Base-by-base conservation (phyloP, 1,140 invertebrate genomes). In the Sinella curviseta region DNA sequence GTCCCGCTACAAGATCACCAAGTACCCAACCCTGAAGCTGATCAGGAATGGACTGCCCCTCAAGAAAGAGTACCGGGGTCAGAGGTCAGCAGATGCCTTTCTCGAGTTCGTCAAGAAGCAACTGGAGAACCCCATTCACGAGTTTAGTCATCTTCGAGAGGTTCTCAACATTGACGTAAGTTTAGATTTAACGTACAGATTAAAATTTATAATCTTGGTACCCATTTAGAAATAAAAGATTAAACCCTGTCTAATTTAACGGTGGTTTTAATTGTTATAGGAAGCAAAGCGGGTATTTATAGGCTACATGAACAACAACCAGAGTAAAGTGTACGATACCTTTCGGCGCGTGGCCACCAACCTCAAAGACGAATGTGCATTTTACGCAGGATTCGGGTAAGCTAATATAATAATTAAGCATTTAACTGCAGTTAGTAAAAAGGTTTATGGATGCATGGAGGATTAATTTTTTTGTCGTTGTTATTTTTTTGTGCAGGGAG, bases 21-120 rank as follows among this genome's bases (percentile, higher is more conserved):
- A 99, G 89, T 99, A 99, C 89, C 98, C 98, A 30, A 99, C 98
- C 20, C 87, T 99, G 39, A 99, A 99, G 89, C 87, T 99, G 26
- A 94, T 99, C 85, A 90, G 95, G 35, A 97, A 97, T 91, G 98
- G 98, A 0, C 91, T 97, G 84, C 90, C 95, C 12, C 91, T 93
- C 0, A 99, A 99, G 87, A 92, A 93, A 84, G 98, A 99, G 88
- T 99, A 99, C 85, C 90, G 98, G 85, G 97, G 91, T 60, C 92
- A 93, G 82, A 87, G 93, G 77, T 94, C 94, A 8, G 89, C 89
- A 0, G 93, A 99, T 77, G 96, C 97, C 0, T 93, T 99, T 84
- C 88, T 93, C 1, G 91, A 92, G 54, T 98, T 94, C 88, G 91
- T 99, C 12, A 86, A 86, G 77, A 96, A 98, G 84, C 95, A 99